phyloP scores from a whole-genome alignment of 2,113 vertebrate genomes.

The Seriola rivoliana region DNA sequence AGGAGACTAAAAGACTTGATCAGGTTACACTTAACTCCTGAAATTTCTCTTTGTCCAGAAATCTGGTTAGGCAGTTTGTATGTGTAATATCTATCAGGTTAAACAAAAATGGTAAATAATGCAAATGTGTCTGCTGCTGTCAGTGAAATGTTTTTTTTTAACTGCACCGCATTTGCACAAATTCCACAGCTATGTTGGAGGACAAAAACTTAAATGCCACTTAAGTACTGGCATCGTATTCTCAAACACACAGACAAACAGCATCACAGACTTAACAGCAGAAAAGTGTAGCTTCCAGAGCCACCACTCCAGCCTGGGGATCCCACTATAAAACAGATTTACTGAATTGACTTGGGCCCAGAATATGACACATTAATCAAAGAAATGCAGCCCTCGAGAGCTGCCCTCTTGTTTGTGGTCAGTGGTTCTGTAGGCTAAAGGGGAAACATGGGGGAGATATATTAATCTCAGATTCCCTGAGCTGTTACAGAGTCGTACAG shows the following conservation, averaged over 20 bases:
- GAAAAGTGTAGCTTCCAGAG: background rate
- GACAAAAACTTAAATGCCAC: background rate
- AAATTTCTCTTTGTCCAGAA: background rate
- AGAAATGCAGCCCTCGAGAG: slow-evolving; percentile 50
- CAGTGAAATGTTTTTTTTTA: background rate
- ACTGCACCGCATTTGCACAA: background rate
- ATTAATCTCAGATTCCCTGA: slow-evolving; percentile 59
- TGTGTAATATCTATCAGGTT: background rate
- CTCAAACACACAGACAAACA: background rate
- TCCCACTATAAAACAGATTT: slow-evolving; percentile 40
- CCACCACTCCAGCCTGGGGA: slow-evolving; percentile 25
- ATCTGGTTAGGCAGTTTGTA: background rate
- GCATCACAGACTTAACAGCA: background rate
- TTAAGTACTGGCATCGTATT: background rate
- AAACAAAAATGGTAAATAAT: background rate
- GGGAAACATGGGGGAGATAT: slow-evolving; percentile 50
- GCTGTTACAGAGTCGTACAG: slow-evolving; percentile 47
- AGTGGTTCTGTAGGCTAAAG: slow-evolving; percentile 38
- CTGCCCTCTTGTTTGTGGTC: slow-evolving; percentile 54
- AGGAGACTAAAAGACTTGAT: background rate
- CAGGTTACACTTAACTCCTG: background rate
- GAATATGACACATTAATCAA: slow-evolving; percentile 70
- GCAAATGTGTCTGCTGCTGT: background rate
- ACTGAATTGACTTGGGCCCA: slow-evolving; percentile 41
- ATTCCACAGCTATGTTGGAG: background rate